Evolutionary conservation across 2,888 invertebrate genomes (phyloP).

Genomic region (Watsonalla binaria): DNA sequence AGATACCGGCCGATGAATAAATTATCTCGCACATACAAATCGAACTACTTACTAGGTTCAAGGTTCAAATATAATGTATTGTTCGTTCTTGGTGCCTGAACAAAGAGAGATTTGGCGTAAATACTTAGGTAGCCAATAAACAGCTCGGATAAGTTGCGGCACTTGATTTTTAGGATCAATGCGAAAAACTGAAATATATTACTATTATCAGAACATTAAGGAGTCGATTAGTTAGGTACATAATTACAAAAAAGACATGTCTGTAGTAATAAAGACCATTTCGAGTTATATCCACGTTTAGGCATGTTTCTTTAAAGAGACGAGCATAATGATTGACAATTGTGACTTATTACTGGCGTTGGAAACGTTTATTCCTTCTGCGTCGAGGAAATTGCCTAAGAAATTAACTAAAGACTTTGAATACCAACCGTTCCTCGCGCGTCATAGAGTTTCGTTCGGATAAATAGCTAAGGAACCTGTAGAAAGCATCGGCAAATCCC

Average conservation of each 20-base stretch:
- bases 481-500: slow-evolving; percentile 15
- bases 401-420: background rate
- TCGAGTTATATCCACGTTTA: background rate
- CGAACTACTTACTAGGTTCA: slow-evolving; percentile 14
- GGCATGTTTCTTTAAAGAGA: background rate
- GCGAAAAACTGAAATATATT: too few species aligned
- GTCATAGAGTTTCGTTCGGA: slow-evolving; percentile 1
- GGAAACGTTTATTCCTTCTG: background rate
- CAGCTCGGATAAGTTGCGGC: too few species aligned
- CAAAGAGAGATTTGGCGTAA: background rate
- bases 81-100: background rate
- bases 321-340: background rate
- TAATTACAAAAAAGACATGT: too few species aligned
- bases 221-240: too few species aligned
- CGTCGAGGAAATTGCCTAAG: slow-evolving; percentile 1
- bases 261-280: too few species aligned
- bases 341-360: background rate
- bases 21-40: slow-evolving; percentile 30
- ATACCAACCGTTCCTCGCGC: background rate
- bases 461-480: slow-evolving; percentile 1
- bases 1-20: slow-evolving; percentile 57
- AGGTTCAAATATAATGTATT: slow-evolving; percentile 13
- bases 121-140: background rate
- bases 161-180: too few species aligned
- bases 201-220: too few species aligned